Evolutionary conservation across 2,888 invertebrate species (phyloP).

Genomic region (Congeria kusceri): DNA sequence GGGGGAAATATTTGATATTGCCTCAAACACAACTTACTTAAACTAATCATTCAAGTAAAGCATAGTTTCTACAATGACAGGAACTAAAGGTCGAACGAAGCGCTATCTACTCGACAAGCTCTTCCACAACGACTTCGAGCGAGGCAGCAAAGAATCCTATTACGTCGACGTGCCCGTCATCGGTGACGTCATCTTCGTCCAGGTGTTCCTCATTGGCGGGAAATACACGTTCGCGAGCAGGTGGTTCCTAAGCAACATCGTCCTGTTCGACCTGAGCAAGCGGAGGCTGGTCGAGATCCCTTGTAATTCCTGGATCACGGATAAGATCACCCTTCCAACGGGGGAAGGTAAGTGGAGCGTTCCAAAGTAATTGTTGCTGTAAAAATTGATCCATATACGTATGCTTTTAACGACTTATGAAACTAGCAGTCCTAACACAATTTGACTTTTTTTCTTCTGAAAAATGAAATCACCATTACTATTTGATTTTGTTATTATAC

Average conservation of each 20-base stretch:
- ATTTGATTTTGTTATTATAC: no score
- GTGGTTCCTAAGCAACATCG: constrained; percentile 59
- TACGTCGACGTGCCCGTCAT: constrained; percentile 55
- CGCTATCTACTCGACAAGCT: constrained; percentile 51
- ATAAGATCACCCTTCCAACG: constrained; percentile 43
- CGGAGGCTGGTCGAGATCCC: constrained; percentile 55
- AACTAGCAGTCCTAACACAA: no score
- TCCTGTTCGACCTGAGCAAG: constrained; percentile 52
- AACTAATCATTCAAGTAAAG: no score
- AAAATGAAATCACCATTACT: no score
- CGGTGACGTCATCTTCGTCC: constrained; percentile 58
- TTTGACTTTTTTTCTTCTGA: no score
- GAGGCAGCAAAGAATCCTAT: constrained; percentile 61
- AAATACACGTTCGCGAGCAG: constrained; percentile 48
- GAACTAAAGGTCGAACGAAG: constrained; percentile 57
- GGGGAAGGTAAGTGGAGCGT: constrained; percentile 41
- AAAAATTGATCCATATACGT: no score
- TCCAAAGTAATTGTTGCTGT: no score
- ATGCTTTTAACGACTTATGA: no score
- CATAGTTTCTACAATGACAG: constrained; percentile 29
- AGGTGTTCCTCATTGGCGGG: constrained; percentile 61
- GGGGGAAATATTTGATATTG: no score
- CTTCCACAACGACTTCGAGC: constrained; percentile 60
- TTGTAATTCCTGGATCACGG: constrained; percentile 52
- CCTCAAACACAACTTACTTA: no score